phyloP scores from a whole-genome alignment of 2,113 vertebrate genomes.

The Mobula birostris region DNA sequence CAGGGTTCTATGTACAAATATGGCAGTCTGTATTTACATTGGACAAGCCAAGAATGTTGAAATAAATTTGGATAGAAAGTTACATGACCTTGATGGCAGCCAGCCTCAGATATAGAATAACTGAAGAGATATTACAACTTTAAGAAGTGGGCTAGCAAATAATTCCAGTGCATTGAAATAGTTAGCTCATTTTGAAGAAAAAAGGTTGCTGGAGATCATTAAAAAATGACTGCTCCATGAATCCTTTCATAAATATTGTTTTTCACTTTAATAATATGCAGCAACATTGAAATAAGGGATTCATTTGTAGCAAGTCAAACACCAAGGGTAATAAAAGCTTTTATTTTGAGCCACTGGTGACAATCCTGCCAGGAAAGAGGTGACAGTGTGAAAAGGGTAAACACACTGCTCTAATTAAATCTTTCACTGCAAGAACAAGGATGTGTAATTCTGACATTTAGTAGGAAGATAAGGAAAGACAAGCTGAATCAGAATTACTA shows the following conservation, averaged over 20 bases:
- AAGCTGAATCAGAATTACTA: conserved; percentile 64
- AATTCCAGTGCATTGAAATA: background rate
- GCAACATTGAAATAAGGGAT: background rate
- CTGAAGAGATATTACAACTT: background rate
- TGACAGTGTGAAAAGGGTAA: conserved; percentile 52
- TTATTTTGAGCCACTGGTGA: background rate
- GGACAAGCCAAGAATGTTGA: background rate
- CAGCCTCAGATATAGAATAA: background rate
- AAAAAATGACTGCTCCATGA: background rate
- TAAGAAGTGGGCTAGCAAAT: background rate
- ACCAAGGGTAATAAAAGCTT: background rate
- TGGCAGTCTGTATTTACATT: background rate
- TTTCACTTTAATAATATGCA: background rate
- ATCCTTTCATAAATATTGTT: background rate
- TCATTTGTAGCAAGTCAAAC: background rate
- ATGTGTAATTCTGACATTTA: conserved; percentile 96
- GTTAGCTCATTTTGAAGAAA: background rate
- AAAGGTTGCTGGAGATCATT: background rate
- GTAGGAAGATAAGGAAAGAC: conserved; percentile 88
- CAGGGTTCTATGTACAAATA: background rate
- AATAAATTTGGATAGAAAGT: conserved; percentile 2
- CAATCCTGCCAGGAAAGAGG: conserved; percentile 48
- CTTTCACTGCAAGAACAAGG: conserved; percentile 72
- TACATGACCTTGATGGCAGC: conserved; percentile 20
- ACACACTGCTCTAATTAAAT: conserved; percentile 84